Evolutionary conservation across 2,797 vertebrate species (phyloP), one percentile per base, ranked within the genome.

Genomic region (Amniataba percoides): DNA sequence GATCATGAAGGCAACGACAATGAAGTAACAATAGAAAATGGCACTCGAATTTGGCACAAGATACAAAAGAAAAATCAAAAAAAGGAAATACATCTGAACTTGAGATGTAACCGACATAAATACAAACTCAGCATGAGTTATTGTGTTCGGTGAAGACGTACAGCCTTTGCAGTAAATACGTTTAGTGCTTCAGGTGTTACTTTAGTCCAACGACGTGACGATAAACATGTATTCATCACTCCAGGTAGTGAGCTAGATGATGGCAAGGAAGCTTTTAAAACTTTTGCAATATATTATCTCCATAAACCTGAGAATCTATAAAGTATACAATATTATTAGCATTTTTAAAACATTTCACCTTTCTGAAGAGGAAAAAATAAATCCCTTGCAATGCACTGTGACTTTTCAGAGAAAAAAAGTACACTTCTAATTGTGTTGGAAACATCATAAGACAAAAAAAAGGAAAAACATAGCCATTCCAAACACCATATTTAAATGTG

Each of bases 251-350:
- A 90, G 75, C 74, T 83, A 78, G 71, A 80, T 25, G 56, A 82
- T 48, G 73, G 78, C 69, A 51, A 80, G 77, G 83, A 93, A 87
- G 76, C 85, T 74, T 89, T 91, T 74, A 53, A 85, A 91, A 87
- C 55, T 39, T 66, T 85, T 85, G 80, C 71, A 61, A 81, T 91
- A 86, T 87, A 78, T 85, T 74, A 86, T 92, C 78, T 89, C 82
- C 61, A 60, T 91, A 75, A 92, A 93, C 93, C 93, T 94, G 93
- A 94, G 93, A 89, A 83, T 90, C 81, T 87, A 89, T 85, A 62
- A 80, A 42, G 78, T 84, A 60, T 84, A 80, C 36, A 77, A 74
- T 81, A 76, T 55, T 65, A 52, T 80, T 81, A 74, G 52, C 63
- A 49, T 80, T 69, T 62, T 36, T 77, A 11, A 77, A 76, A 78